phyloP scores from a whole-genome alignment of 2,113 vertebrate species.

The Physeter macrocephalus region DNA sequence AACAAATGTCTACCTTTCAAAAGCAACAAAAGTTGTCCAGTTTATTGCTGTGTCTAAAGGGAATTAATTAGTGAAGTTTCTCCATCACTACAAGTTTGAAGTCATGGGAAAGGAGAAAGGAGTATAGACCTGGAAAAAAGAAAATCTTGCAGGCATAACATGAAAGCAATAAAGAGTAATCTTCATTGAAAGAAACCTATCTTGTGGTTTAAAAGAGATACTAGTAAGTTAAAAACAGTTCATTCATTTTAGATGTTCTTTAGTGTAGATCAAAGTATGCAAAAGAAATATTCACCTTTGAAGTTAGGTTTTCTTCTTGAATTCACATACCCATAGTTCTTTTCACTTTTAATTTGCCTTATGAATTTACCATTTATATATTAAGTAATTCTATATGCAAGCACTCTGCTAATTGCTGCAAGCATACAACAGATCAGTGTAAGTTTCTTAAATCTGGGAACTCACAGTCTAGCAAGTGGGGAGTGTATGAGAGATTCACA shows the following conservation, averaged over 20 bases:
- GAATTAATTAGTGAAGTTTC: constrained; percentile 57
- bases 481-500: background rate
- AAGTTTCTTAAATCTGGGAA: background rate
- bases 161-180: constrained; percentile 35
- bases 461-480: background rate
- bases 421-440: background rate
- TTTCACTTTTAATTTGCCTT: constrained; percentile 15
- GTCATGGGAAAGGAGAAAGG: background rate
- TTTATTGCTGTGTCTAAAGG: constrained; percentile 35
- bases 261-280: constrained; percentile 28
- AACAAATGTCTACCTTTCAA: background rate
- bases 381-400: background rate
- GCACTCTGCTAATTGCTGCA: background rate
- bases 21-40: background rate
- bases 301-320: background rate
- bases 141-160: background rate
- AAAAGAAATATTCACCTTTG: constrained; percentile 24
- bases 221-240: background rate
- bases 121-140: background rate
- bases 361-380: background rate
- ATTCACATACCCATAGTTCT: background rate
- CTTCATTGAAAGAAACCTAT: background rate
- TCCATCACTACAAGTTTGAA: constrained; percentile 27
- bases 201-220: constrained; percentile 24
- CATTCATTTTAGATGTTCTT: constrained; percentile 45